Evolutionary conservation across 1,140 invertebrate species (phyloP).

Genomic region (Ceratosolen fusciceps): DNA sequence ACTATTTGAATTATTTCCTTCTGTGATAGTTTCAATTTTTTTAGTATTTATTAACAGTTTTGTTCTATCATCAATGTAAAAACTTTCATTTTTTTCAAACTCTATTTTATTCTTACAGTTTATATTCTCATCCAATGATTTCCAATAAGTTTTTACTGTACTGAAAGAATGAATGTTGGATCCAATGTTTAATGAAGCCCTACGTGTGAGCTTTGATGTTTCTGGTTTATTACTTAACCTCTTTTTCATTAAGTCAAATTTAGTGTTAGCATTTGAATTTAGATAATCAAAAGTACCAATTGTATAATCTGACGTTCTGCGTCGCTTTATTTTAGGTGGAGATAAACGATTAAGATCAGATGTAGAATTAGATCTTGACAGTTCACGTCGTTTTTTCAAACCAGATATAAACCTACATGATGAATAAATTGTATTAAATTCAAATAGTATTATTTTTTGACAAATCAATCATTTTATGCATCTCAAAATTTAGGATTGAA

Average conservation of each 20-base stretch:
- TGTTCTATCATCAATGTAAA: background rate
- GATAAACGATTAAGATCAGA: conserved; percentile 49
- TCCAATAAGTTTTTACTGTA: conserved; percentile 36
- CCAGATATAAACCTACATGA: conserved; percentile 53
- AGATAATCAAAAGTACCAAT: conserved; percentile 24
- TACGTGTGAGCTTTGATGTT: background rate
- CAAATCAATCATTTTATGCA: background rate
- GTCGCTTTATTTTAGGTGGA: conserved; percentile 55
- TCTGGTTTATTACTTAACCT: conserved; percentile 1
- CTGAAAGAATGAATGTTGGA: conserved; percentile 39
- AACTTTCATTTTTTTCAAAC: conserved; percentile 1
- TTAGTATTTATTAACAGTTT: background rate
- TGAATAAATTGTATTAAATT: background rate
- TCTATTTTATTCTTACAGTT: conserved; percentile 49
- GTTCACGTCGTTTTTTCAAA: conserved; percentile 54
- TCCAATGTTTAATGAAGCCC: conserved; percentile 2
- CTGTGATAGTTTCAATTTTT: conserved; percentile 10
- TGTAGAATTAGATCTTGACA: conserved; percentile 55
- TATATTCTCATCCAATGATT: conserved; percentile 54
- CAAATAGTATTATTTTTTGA: background rate
- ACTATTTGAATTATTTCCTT: conserved; percentile 6
- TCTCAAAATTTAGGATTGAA: too few relatives aligned
- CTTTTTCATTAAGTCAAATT: conserved; percentile 40
- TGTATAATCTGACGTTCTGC: conserved; percentile 55
- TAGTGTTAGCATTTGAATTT: conserved; percentile 24